Evolutionary conservation across 2,113 vertebrate species (phyloP).

Genomic region (Clarias magur): DNA sequence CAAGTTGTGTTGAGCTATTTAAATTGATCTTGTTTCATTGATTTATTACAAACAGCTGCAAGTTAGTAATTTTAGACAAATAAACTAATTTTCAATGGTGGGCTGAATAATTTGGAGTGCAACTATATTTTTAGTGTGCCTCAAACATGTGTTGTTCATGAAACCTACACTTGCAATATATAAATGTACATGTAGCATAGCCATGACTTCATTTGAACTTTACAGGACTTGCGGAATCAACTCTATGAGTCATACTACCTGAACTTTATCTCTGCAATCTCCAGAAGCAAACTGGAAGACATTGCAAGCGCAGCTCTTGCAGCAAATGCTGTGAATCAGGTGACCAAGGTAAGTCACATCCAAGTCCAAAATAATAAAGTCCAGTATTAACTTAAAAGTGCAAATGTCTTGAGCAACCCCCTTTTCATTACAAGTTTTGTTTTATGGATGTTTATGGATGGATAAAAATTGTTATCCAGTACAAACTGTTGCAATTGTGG

Average conservation of each 20-base stretch:
- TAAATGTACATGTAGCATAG: background rate
- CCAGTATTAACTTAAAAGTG: background rate
- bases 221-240: constrained; percentile 92
- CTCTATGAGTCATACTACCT: constrained; percentile 95
- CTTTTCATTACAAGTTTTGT: background rate
- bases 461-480: too few relatives aligned
- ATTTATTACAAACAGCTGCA: too few relatives aligned
- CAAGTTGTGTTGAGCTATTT: too few relatives aligned
- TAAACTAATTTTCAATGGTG: too few relatives aligned
- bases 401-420: background rate
- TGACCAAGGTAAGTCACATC: constrained; percentile 86
- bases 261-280: constrained; percentile 99
- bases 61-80: too few relatives aligned
- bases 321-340: constrained; percentile 88
- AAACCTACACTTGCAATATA: background rate
- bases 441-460: background rate
- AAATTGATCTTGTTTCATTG: too few relatives aligned
- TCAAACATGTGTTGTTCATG: background rate
- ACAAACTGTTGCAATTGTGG: background rate
- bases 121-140: background rate
- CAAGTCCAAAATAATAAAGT: background rate
- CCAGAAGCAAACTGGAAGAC: constrained; percentile 96
- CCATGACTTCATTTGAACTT: constrained; percentile 25
- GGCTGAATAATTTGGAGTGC: too few relatives aligned
- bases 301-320: constrained; percentile 93